Evolutionary conservation across 2,888 invertebrate genomes (phyloP), one percentile per base, ranked within the genome.

Genomic region (Ferdinandea cuprea): DNA sequence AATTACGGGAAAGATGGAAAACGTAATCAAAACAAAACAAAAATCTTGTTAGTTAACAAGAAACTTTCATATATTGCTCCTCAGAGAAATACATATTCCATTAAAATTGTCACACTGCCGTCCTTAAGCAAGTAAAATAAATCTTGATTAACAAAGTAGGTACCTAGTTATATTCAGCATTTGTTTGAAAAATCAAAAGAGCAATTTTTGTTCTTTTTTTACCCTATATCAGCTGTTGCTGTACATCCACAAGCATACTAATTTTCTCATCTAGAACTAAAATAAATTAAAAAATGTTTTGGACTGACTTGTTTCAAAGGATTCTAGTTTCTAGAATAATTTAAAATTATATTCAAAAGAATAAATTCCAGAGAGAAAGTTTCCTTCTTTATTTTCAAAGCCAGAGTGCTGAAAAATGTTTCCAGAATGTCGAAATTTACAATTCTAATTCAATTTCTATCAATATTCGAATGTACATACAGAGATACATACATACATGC

Each of bases 361-460:
- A 69, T 77, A 30, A 54, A 61, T 69, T 68, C 44, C 37, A 54
- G 13, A 17, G 6, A 32, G 65, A 65, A n/a, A 1, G 3, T 17
- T 19, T 44, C 44, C 37, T 59, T 66, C 40, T 37, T 59, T 73
- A 30, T 37, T 30, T 42, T 8, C 28, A 11, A 17, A 32, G 13
- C 7, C 13, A n/a, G 15, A 48, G 48, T 21, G 46, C 56, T 17
- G 6, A 32, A 32, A 11, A 40, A 46, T 78, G 58, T 58, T 58
- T 50, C 15, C 9, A 44, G 35, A 44, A 46, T 40, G 15, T 15
- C 46, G 8, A 46, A 71, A 68, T 79, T 73, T 66, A 61, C 65
- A 68, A 73, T 73, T 68, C 73, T 48, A 66, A 66, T 54, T 65
- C 52, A 28, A 63, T 61, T 72, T 54, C 52, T 44, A 46, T 73